These are phyloP conservation scores for Anniella stebbinsi DNA, from an alignment of 2,797 vertebrate species.

Conservation along the genomic window DNA sequence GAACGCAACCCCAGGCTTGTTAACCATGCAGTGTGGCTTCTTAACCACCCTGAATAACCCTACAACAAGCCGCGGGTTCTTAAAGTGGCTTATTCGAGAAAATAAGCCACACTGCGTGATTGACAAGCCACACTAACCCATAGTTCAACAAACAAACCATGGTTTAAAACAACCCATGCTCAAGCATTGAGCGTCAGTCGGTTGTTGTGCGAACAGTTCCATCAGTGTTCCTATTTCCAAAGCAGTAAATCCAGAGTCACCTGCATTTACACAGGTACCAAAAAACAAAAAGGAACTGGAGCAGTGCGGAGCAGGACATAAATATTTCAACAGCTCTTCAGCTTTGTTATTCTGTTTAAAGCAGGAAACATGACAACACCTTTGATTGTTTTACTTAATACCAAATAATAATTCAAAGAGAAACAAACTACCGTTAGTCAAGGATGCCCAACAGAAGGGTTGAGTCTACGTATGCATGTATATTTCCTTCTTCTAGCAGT, in stretches of 20 bases:
- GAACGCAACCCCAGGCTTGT: too few species aligned
- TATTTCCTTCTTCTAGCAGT: not conserved
- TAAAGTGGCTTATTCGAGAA: too few species aligned
- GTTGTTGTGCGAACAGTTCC: too few species aligned
- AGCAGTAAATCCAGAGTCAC: conserved; percentile 47
- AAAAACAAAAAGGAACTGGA: conserved; percentile 3
- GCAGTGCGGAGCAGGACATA: conserved; percentile 65
- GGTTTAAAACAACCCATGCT: too few species aligned
- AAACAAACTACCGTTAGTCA: conserved; percentile 74
- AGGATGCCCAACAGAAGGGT: conserved; percentile 57
- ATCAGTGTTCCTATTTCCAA: not conserved
- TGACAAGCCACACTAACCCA: too few species aligned
- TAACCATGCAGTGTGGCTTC: too few species aligned
- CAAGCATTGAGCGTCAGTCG: too few species aligned
- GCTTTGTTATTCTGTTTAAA: conserved; percentile 74
- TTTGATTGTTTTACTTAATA: conserved; percentile 78
- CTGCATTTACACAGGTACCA: conserved; percentile 63
- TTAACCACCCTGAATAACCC: too few species aligned
- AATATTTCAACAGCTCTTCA: conserved; percentile 74
- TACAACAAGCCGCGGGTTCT: too few species aligned
- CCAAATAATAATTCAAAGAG: conserved; percentile 76
- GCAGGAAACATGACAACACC: conserved; percentile 76
- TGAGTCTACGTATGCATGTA: not conserved
- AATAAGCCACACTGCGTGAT: too few species aligned
- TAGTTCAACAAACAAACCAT: too few species aligned